Evolutionary conservation across 2,888 invertebrate genomes (phyloP).

Genomic region (Harpagoxenus sublaevis): DNA sequence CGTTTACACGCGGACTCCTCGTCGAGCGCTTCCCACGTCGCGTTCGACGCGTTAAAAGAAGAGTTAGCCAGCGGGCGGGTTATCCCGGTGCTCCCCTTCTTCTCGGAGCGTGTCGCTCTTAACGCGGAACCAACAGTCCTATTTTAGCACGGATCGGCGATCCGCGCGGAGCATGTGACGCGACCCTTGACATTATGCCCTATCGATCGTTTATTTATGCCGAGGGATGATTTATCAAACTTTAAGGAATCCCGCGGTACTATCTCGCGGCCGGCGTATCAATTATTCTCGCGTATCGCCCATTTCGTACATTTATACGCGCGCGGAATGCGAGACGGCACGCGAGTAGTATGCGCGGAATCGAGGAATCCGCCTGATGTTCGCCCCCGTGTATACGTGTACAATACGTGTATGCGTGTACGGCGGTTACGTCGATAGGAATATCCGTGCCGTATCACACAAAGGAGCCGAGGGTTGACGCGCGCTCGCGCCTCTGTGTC

Average conservation of each 20-base stretch:
- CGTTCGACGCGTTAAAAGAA: constrained; percentile 16
- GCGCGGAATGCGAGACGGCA: constrained; percentile 49
- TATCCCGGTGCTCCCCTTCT: constrained; percentile 36
- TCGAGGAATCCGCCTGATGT: constrained; percentile 22
- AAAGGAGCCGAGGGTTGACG: constrained; percentile 45
- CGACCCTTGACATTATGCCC: constrained; percentile 75
- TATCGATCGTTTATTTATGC: constrained; percentile 76
- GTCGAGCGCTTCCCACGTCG: neutral
- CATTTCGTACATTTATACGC: neutral
- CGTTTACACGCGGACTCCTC: neutral
- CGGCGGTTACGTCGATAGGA: constrained; percentile 46
- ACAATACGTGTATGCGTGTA: neutral
- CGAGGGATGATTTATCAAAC: constrained; percentile 70
- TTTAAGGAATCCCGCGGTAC: constrained; percentile 46
- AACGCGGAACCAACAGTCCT: constrained; percentile 65
- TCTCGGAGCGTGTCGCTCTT: constrained; percentile 61
- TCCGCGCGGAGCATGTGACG: constrained; percentile 61
- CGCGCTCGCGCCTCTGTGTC: constrained; percentile 37
- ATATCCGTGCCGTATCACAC: constrained; percentile 35
- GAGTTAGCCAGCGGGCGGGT: neutral
- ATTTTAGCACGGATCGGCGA: constrained; percentile 68
- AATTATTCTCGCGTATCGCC: constrained; percentile 41
- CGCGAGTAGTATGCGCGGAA: constrained; percentile 56
- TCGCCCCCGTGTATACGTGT: neutral
- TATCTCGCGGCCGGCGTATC: constrained; percentile 15